A percentile compares a stretch with the other conserved stretches of the same genome.
Conservation (phyloP, 2,113 vertebrate species). For the Xiphophorus maculatus region DNA sequence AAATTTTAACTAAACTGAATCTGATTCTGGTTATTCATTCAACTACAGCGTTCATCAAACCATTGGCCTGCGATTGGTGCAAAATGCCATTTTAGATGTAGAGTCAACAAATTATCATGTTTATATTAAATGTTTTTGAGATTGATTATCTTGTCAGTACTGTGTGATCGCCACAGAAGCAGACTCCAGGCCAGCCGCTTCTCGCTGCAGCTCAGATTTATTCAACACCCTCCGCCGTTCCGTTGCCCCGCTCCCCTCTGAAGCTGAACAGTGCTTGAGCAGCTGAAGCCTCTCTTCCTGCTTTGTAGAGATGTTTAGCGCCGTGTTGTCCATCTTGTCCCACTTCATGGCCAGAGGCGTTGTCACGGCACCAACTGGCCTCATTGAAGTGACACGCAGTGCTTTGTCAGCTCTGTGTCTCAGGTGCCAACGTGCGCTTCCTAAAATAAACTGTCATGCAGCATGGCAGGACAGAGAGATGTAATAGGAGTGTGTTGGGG, state of each 20-base stretch:
- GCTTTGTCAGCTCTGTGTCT: conserved; percentile 73
- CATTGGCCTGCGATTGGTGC: not conserved
- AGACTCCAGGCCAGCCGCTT: conserved; percentile 26
- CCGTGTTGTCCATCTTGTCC: conserved; percentile 60
- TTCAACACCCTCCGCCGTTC: conserved; percentile 15
- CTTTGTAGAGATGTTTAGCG: conserved; percentile 40
- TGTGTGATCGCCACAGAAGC: conserved; percentile 43
- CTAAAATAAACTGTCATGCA: conserved; percentile 77
- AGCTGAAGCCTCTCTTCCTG: conserved; percentile 47
- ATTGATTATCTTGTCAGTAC: conserved; percentile 22
- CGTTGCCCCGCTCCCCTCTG: conserved; percentile 11
- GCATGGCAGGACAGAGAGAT: conserved; percentile 68
- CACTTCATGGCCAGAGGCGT: conserved; percentile 49
- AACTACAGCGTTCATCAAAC: no score
- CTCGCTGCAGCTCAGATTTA: conserved; percentile 40
- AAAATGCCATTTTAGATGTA: no score
- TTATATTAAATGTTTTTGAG: no score
- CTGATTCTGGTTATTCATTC: no score
- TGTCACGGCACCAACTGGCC: conserved; percentile 64
- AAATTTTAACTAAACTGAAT: not conserved
- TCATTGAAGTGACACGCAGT: conserved; percentile 64
- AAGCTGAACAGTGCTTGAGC: conserved; percentile 45
- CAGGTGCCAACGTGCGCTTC: conserved; percentile 73
- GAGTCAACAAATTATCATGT: no score
- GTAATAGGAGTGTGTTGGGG: conserved; percentile 60